These are phyloP conservation scores for Monopterus albus DNA, from an alignment of 2,113 vertebrate species.

Conservation along the genomic window DNA sequence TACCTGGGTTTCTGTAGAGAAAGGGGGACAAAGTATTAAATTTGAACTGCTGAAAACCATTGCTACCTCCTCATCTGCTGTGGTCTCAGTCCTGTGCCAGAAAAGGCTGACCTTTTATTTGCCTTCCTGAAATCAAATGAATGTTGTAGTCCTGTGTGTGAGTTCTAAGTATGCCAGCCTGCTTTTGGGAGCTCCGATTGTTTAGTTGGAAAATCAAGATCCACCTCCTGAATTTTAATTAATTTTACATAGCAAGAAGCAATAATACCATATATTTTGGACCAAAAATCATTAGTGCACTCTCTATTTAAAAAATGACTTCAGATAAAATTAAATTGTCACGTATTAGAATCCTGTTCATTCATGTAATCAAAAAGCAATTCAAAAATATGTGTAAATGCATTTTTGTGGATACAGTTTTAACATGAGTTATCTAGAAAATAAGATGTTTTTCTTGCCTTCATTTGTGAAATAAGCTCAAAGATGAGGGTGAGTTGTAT, in stretches of 20 bases:
- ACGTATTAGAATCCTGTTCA: too few species aligned
- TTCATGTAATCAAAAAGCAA: neutral
- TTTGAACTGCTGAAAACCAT: conserved; percentile 92
- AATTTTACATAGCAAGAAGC: conserved; percentile 19
- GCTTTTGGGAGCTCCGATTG: neutral
- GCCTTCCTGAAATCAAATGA: conserved; percentile 22
- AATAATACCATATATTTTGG: neutral
- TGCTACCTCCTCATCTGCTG: conserved; percentile 75
- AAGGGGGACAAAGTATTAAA: conserved; percentile 89
- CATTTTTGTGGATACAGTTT: neutral
- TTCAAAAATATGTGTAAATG: conserved; percentile 11
- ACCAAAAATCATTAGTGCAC: neutral
- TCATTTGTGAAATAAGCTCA: neutral
- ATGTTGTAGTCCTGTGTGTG: conserved; percentile 16
- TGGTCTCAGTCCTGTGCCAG: conserved; percentile 62
- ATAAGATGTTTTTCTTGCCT: neutral
- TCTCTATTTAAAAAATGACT: conserved; percentile 3
- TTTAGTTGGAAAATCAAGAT: neutral
- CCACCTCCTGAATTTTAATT: neutral
- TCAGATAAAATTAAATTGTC: neutral
- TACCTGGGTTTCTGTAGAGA: conserved; percentile 94
- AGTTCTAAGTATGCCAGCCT: conserved; percentile 11
- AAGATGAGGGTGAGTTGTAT: neutral
- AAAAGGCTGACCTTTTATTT: conserved; percentile 4
- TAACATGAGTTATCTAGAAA: neutral